Evolutionary conservation across 2,797 vertebrate species (phyloP).

Genomic region (Clarias laeviceps): DNA sequence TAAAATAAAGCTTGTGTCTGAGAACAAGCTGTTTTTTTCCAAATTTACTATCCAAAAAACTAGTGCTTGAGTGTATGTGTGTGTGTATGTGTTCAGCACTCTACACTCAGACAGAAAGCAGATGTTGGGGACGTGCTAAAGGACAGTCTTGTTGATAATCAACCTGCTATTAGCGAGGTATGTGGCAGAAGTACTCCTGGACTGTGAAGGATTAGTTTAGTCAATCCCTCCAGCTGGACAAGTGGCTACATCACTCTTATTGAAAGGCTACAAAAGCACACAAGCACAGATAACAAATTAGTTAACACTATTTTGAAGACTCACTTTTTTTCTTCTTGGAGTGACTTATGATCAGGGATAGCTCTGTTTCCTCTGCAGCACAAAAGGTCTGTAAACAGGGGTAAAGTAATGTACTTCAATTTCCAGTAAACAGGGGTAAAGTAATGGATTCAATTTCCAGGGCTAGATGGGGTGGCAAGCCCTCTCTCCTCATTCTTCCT

Average conservation of each 20-base stretch:
- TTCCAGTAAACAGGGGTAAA: slow-evolving; percentile 66
- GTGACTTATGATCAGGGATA: slow-evolving; percentile 69
- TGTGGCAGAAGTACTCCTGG: slow-evolving; percentile 57
- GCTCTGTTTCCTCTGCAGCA: slow-evolving; percentile 65
- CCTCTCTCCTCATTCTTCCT: slow-evolving; percentile 35
- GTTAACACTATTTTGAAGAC: slow-evolving; percentile 54
- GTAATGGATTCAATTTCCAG: slow-evolving; percentile 67
- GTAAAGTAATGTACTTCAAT: slow-evolving; percentile 62
- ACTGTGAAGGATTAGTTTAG: slow-evolving; percentile 60
- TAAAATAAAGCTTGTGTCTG: slow-evolving; percentile 20
- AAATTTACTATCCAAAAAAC: slow-evolving; percentile 29
- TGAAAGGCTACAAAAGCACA: slow-evolving; percentile 43
- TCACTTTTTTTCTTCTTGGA: slow-evolving; percentile 56
- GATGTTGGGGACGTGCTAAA: slow-evolving; percentile 64
- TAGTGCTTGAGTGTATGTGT: slow-evolving; percentile 26
- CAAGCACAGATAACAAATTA: slow-evolving; percentile 52
- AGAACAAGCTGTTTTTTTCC: neutral
- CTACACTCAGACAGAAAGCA: slow-evolving; percentile 62
- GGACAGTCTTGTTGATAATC: slow-evolving; percentile 69
- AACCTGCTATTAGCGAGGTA: slow-evolving; percentile 68
- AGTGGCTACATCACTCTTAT: slow-evolving; percentile 53
- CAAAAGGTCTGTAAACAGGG: slow-evolving; percentile 67
- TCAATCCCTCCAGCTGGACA: slow-evolving; percentile 56
- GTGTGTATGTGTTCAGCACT: slow-evolving; percentile 47
- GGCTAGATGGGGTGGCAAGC: slow-evolving; percentile 51